These are phyloP conservation scores for Triplophysa bombifrons DNA, from an alignment of 2,797 vertebrate genomes.

Conservation along the genomic window DNA sequence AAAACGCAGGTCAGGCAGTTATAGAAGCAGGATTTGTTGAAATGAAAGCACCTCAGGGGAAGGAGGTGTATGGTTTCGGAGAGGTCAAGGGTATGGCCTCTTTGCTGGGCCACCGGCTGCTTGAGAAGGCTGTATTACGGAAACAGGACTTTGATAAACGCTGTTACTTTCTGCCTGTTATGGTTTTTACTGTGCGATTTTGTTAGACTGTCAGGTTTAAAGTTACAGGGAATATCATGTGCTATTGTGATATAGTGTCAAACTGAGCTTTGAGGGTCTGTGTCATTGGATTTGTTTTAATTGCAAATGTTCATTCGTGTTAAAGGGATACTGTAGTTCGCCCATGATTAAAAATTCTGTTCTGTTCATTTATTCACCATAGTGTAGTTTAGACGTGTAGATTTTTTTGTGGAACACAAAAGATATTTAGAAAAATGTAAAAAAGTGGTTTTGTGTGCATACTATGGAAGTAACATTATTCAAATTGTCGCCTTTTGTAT, in stretches of 20 bases:
- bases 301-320: not conserved
- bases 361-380: no score
- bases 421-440: no score
- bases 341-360: no score
- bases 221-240: slow-evolving; percentile 31
- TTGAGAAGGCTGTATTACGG: slow-evolving; percentile 72
- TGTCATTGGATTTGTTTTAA: not conserved
- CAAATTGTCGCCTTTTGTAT: not conserved
- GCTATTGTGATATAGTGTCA: slow-evolving; percentile 32
- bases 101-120: slow-evolving; percentile 68
- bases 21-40: slow-evolving; percentile 73
- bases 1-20: slow-evolving; percentile 70
- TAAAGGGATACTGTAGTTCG: no score
- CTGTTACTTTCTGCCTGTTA: slow-evolving; percentile 49
- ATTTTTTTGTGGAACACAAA: no score
- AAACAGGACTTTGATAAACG: slow-evolving; percentile 64
- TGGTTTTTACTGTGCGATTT: slow-evolving; percentile 58
- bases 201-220: slow-evolving; percentile 25
- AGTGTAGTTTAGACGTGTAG: no score
- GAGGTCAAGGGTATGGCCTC: slow-evolving; percentile 78
- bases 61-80: slow-evolving; percentile 71
- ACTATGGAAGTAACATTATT: no score
- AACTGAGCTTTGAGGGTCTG: slow-evolving; percentile 9
- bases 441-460: no score
- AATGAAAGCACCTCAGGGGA: slow-evolving; percentile 75